Evolutionary conservation across 2,888 invertebrate species (phyloP).

Genomic region (Drosophila antonietae): DNA sequence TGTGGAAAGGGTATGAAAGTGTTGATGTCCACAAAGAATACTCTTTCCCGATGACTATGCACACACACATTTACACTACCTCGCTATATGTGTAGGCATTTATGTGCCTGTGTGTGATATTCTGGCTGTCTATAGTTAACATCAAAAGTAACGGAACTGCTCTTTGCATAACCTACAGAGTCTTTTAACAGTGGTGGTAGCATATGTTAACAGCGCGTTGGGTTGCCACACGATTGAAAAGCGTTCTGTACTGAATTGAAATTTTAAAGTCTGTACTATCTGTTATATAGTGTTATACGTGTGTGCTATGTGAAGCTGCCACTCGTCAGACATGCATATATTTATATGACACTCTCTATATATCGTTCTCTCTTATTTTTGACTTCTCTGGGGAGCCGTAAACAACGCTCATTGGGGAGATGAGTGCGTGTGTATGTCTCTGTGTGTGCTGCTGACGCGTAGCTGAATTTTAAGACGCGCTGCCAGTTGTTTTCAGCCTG

Average conservation of each 20-base stretch:
- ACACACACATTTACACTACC: too few relatives aligned
- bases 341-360: not conserved
- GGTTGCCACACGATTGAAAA: slow-evolving; percentile 5
- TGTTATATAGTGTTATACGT: slow-evolving; percentile 12
- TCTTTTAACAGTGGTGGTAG: not conserved
- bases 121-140: too few relatives aligned
- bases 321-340: not conserved
- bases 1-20: too few relatives aligned
- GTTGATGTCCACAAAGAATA: too few relatives aligned
- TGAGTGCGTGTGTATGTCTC: slow-evolving; percentile 5
- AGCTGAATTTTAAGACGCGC: slow-evolving; percentile 14
- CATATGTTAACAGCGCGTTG: not conserved
- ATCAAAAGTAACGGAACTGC: too few relatives aligned
- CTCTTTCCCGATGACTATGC: too few relatives aligned
- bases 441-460: not conserved
- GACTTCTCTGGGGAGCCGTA: slow-evolving; percentile 3
- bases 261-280: slow-evolving; percentile 6
- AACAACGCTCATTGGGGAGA: slow-evolving; percentile 12
- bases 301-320: not conserved
- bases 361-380: not conserved
- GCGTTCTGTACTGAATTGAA: not conserved
- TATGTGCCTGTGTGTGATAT: too few relatives aligned
- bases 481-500: slow-evolving; percentile 35
- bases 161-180: too few relatives aligned
- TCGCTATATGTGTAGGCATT: too few relatives aligned